Base-by-base conservation (phyloP, 2,797 vertebrate species). In the Gymnothorax javanicus region DNA sequence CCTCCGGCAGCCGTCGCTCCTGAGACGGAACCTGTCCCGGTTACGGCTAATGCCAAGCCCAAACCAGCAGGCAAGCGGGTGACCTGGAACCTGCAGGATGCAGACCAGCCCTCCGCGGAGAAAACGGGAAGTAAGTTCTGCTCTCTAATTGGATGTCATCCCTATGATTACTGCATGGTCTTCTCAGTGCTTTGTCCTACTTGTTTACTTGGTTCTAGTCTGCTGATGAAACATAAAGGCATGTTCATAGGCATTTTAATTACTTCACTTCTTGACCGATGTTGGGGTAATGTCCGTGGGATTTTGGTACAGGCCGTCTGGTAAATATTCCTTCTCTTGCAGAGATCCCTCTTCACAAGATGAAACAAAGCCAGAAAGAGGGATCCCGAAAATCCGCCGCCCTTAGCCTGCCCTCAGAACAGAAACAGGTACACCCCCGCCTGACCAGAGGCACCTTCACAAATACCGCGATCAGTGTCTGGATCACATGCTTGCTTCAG, bases 71-170 rank as follows among this genome's bases (percentile, higher is more conserved):
- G 97, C 84, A 99, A 99, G 87, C 96, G 98, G 88, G 99, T 99
- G 67, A 99, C 99, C 7, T 99, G 99, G 99, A 99, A 99, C 92
- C 97, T 99, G 43, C 96, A 98, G 88, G 97, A 98, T 87, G 95
- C 97, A 0, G 96, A 94, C 0, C 85, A 92, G 9, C 91, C 92
- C 0, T 87, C 95, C 73, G 88, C 94, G 1, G 95, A 94, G 86
- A 97, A 96, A 93, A 93, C 94, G 77, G 91, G 95, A 84, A 97
- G 98, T 96, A 96, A 93, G 94, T 83, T 50, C n/a, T 6, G 67
- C 20, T 43, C 20, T 43, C 17, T 52, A 50, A 33, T 3, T 84
- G 60, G 12, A 27, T 4, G 43, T 69, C 62, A 15, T 84, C 52
- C 9, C 27, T 27, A 27, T 83, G 82, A 33, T 27, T 83, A 25